phyloP scores from a whole-genome alignment of 1,140 invertebrate species.

The Lysiphlebus fabarum region DNA sequence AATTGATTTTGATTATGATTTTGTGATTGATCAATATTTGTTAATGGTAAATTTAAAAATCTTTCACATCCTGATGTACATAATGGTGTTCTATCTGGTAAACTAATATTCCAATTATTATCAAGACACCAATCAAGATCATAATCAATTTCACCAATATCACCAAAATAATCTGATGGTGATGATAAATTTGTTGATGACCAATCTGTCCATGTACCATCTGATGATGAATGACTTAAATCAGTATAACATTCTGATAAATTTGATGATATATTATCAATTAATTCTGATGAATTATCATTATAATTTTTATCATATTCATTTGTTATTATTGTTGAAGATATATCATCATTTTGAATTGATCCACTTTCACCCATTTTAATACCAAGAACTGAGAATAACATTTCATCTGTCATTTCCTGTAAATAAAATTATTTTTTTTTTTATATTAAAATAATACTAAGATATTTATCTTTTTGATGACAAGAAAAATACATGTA shows the following conservation, averaged over 20 bases:
- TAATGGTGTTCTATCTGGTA: constrained; percentile 52
- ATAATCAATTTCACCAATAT: constrained; percentile 44
- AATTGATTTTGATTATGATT: constrained; percentile 27
- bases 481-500: neutral
- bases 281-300: constrained; percentile 25
- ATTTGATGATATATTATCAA: constrained; percentile 31
- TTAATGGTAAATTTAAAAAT: constrained; percentile 47
- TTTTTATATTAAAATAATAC: neutral
- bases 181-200: constrained; percentile 30
- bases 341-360: constrained; percentile 29
- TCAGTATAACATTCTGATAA: constrained; percentile 44
- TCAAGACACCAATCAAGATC: constrained; percentile 52
- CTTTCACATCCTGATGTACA: constrained; percentile 53
- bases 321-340: constrained; percentile 2
- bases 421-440: constrained; percentile 23
- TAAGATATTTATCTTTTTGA: neutral
- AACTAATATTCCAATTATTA: constrained; percentile 42
- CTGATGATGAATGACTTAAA: constrained; percentile 41
- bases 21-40: too few species aligned
- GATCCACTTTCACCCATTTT: constrained; percentile 33
- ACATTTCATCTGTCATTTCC: constrained; percentile 49
- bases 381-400: constrained; percentile 48
- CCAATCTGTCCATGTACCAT: constrained; percentile 47
- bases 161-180: constrained; percentile 36
- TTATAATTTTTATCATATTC: neutral